A percentile compares a stretch with the other conserved stretches of the same genome.
Evolutionary conservation across 2,113 vertebrate species (phyloP).

Genomic region (Tinamus guttatus): DNA sequence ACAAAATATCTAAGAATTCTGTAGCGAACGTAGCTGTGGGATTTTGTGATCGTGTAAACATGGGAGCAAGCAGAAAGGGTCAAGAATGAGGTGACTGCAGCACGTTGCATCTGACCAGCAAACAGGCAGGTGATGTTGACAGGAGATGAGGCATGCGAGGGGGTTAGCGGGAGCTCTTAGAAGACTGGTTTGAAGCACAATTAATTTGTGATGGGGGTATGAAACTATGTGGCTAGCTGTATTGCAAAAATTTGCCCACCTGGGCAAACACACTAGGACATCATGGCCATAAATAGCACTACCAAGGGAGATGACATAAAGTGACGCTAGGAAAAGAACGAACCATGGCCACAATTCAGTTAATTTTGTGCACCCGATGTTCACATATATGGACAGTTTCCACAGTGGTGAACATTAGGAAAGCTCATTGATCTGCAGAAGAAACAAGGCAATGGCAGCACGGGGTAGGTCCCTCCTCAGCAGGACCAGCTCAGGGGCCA

Average conservation of each 20-base stretch:
- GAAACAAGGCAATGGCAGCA: background rate
- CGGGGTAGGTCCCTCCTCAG: background rate
- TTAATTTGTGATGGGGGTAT: background rate
- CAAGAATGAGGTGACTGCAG: background rate
- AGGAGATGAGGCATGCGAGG: background rate
- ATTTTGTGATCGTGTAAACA: background rate
- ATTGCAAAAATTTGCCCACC: background rate
- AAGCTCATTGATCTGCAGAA: background rate
- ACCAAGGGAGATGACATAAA: background rate
- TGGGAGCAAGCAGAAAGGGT: background rate
- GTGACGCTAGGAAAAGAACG: background rate
- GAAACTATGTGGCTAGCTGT: background rate
- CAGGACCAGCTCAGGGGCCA: background rate
- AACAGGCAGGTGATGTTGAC: background rate
- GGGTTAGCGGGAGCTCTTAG: background rate
- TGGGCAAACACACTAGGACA: background rate
- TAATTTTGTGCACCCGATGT: background rate
- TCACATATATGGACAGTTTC: background rate
- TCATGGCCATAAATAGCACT: background rate
- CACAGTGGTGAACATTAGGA: background rate
- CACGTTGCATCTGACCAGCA: background rate
- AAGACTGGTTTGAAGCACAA: background rate
- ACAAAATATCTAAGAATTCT: background rate
- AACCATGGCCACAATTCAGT: background rate
- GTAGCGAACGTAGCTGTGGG: background rate